Conservation (phyloP, 2,888 invertebrate genomes). For the Philereme vetulata region DNA sequence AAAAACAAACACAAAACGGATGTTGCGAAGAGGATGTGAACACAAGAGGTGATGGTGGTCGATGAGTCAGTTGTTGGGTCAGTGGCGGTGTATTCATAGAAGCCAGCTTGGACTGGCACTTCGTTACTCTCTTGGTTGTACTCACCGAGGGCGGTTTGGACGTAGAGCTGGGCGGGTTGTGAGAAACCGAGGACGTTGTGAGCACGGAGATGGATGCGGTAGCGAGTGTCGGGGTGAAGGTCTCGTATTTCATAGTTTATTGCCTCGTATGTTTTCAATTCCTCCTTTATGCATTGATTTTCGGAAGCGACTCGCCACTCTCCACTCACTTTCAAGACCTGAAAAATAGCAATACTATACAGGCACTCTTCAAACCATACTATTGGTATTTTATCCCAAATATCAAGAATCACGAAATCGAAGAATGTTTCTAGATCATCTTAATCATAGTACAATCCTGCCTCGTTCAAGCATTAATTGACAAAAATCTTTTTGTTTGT, state of each 20-base stretch:
- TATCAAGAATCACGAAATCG: no score
- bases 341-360: conserved; percentile 16
- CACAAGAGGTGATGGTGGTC: conserved; percentile 55
- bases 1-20: conserved; percentile 66
- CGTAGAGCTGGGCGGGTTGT: conserved; percentile 88
- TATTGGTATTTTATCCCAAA: no score
- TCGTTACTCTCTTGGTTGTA: conserved; percentile 79
- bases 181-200: conserved; percentile 94
- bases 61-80: conserved; percentile 63
- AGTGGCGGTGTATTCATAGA: conserved; percentile 78
- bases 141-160: conserved; percentile 96
- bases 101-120: conserved; percentile 73
- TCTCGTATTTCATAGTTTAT: conserved; percentile 87
- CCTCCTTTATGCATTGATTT: conserved; percentile 83
- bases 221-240: conserved; percentile 90
- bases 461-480: no score
- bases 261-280: conserved; percentile 85
- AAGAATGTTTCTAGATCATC: no score
- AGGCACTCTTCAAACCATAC: no score
- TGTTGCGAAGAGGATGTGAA: conserved; percentile 60
- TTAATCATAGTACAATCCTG: no score
- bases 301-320: conserved; percentile 85
- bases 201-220: conserved; percentile 92
- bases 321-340: conserved; percentile 88
- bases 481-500: no score